Conservation (phyloP, 1,140 invertebrate species). For the Halesus radiatus region DNA sequence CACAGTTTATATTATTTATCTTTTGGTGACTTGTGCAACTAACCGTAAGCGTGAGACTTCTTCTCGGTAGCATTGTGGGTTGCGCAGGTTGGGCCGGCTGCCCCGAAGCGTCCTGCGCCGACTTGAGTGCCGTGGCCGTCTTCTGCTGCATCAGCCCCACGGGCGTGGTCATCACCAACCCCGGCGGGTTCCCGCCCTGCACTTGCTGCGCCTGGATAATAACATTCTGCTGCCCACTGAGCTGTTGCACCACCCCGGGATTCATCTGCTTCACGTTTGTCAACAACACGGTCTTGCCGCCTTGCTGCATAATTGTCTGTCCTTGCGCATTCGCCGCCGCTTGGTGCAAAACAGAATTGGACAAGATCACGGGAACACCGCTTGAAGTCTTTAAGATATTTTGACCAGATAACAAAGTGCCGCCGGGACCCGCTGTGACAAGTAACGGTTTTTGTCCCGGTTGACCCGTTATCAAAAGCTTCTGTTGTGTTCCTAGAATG, state of each 20-base stretch:
- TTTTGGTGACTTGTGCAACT: constrained; percentile 57
- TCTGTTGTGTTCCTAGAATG: constrained; percentile 63
- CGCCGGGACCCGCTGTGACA: constrained; percentile 59
- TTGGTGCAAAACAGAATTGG: constrained; percentile 53
- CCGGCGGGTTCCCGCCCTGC: neutral
- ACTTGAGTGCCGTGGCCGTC: constrained; percentile 44
- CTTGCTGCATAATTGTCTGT: constrained; percentile 59
- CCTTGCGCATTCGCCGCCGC: constrained; percentile 46
- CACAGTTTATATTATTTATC: too few relatives aligned
- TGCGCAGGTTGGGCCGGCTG: constrained; percentile 64
- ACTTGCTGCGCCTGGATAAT: constrained; percentile 53
- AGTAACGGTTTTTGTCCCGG: constrained; percentile 65
- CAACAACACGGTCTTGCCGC: constrained; percentile 65
- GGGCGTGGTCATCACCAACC: neutral
- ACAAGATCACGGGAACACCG: constrained; percentile 60
- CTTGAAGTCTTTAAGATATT: constrained; percentile 64
- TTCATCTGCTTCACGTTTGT: constrained; percentile 66
- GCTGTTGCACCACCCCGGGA: constrained; percentile 38
- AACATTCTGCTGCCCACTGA: constrained; percentile 37
- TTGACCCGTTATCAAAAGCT: constrained; percentile 62
- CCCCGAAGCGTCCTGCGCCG: constrained; percentile 47
- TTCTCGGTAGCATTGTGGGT: constrained; percentile 69
- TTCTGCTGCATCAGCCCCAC: constrained; percentile 45
- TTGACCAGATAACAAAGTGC: constrained; percentile 55
- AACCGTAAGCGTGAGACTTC: constrained; percentile 87